These are phyloP conservation scores for Caenorhabditis doughertyi DNA, from an alignment of 2,888 invertebrate genomes.

Conservation along the genomic window DNA sequence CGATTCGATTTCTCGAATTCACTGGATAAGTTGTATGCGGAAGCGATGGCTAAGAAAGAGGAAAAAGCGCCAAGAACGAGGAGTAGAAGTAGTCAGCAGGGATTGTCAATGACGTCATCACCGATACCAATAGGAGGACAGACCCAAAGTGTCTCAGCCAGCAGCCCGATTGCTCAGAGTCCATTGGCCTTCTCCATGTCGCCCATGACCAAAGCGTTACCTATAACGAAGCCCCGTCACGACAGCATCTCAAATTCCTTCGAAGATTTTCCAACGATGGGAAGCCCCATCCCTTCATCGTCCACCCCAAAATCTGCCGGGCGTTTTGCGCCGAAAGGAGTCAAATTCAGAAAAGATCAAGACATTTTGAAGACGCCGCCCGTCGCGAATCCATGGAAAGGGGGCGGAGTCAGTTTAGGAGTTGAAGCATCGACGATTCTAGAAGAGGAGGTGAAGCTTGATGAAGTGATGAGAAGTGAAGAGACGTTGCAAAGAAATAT, in stretches of 20 bases:
- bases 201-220: constrained; percentile 6
- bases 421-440: not conserved
- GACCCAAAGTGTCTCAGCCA: constrained; percentile 25
- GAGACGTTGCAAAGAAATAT: constrained; percentile 33
- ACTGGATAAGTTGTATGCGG: not conserved
- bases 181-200: constrained; percentile 15
- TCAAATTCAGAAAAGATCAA: constrained; percentile 36
- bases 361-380: constrained; percentile 26
- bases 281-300: constrained; percentile 3
- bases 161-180: constrained; percentile 16
- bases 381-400: constrained; percentile 46
- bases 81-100: not conserved
- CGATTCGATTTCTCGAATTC: not conserved
- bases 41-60: constrained; percentile 18
- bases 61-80: not conserved
- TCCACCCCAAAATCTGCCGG: constrained; percentile 12
- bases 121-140: constrained; percentile 23
- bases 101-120: not conserved
- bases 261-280: constrained; percentile 51
- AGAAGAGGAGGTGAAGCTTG: constrained; percentile 4
- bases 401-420: not conserved
- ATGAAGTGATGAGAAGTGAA: constrained; percentile 44
- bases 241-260: constrained; percentile 27
- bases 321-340: constrained; percentile 50
- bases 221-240: constrained; percentile 7